phyloP scores from a whole-genome alignment of 2,888 invertebrate species.

The Epirrhoe alternata region DNA sequence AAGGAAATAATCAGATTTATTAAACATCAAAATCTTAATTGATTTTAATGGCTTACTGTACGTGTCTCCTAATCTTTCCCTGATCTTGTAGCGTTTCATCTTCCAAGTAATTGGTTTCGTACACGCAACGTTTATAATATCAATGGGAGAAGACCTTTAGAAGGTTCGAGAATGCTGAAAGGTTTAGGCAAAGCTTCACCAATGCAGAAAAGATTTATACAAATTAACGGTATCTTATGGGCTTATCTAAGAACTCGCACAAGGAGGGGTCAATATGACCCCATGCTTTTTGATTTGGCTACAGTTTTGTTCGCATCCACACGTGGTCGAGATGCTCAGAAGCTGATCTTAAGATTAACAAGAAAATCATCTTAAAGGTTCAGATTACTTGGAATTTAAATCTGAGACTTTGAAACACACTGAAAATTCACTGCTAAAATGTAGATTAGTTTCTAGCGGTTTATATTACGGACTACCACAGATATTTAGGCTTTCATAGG shows the following conservation, averaged over 20 bases:
- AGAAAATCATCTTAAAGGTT: no score
- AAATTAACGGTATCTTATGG: not conserved
- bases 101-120: slow-evolving; percentile 27
- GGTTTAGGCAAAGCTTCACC: not conserved
- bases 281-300: no score
- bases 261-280: no score
- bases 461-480: not conserved
- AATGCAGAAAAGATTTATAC: not conserved
- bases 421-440: not conserved
- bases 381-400: no score
- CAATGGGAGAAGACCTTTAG: slow-evolving; percentile 15
- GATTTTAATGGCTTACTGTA: not conserved
- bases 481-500: not conserved
- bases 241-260: no score
- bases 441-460: not conserved
- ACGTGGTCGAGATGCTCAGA: no score
- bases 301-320: no score
- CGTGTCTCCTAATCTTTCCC: slow-evolving; percentile 2
- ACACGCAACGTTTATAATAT: slow-evolving; percentile 27
- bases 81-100: slow-evolving; percentile 24
- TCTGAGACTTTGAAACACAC: no score
- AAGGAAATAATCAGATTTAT: no score
- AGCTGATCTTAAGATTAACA: no score
- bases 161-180: slow-evolving; percentile 15
- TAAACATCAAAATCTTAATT: not conserved